These are phyloP conservation scores for Orchestes rusci DNA, from an alignment of 2,888 invertebrate genomes.

Conservation along the genomic window DNA sequence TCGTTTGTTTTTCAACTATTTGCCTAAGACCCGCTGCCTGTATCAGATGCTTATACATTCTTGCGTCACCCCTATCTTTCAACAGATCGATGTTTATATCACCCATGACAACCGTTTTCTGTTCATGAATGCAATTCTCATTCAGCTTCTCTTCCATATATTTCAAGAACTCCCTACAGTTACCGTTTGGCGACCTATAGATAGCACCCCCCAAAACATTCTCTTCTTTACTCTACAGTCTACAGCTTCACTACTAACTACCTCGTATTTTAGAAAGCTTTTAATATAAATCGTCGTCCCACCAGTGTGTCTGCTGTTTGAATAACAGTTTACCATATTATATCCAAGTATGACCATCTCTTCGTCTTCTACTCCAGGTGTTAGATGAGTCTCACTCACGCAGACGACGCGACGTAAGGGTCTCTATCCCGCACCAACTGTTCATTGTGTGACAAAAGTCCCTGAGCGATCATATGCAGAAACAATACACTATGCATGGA, in stretches of 20 bases:
- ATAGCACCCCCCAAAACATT: slow-evolving; percentile 5
- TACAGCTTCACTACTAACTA: slow-evolving; percentile 1
- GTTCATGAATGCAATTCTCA: not conserved
- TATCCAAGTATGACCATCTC: slow-evolving; percentile 4
- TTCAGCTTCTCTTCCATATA: not conserved
- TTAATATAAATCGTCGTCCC: slow-evolving; percentile 4
- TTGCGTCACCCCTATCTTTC: not conserved
- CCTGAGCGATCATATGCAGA: too few relatives aligned
- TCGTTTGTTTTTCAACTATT: slow-evolving; percentile 6
- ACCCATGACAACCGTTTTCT: not conserved
- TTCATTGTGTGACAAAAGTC: too few relatives aligned
- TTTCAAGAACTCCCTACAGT: slow-evolving; percentile 4
- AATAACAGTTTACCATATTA: not conserved
- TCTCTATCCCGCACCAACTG: too few relatives aligned
- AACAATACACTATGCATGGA: too few relatives aligned
- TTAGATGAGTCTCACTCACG: slow-evolving; percentile 5
- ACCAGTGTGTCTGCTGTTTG: slow-evolving; percentile 7
- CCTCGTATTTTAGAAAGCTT: slow-evolving; percentile 1
- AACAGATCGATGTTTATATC: not conserved
- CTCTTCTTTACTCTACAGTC: slow-evolving; percentile 1
- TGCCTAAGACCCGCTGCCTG: slow-evolving; percentile 2
- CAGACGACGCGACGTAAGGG: slow-evolving; percentile 1
- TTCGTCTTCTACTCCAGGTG: not conserved
- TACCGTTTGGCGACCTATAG: slow-evolving; percentile 6
- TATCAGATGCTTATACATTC: not conserved